Base-by-base conservation (phyloP, 2,888 invertebrate genomes). In the Athripsodes cinereus region DNA sequence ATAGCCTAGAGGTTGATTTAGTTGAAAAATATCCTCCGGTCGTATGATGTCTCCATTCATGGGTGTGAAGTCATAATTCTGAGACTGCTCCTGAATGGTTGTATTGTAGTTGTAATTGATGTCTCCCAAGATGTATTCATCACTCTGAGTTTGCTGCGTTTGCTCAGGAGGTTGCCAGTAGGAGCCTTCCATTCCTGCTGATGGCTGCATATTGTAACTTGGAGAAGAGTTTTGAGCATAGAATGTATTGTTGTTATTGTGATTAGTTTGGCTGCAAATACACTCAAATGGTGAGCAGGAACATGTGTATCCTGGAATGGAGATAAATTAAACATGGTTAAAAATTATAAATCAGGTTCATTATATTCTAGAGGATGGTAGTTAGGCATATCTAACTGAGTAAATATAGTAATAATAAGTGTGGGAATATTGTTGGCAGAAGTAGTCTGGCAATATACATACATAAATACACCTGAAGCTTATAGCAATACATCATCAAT, bases 281-380 rank as follows among this genome's bases (percentile, higher is more conserved):
- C 88, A 88, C 67, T 88, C 87, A 72, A 88, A 88, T 0, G 87
- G 88, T 1, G 87, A 85, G 67, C 88, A 87, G 13, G 87, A 84
- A 70, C 88, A 88, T 0, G 83, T 76, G 57, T 82, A 80, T 62
- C 78, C 86, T 86, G 75, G 57, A 71, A 70, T 60, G 53, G 65
- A 66, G n/a, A n/a, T n/a, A n/a, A 26, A 26, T 10, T 6, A 26
- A 10, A 26, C 26, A 26, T 26, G 26, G n/a, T n/a, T n/a, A n/a
- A n/a, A 40, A 5, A 40, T 40, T n/a, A 40, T 26, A 26, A 10
- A 26, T 26, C 26, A 26, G 26, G 5, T 26, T 6, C 26, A 26
- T 26, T n/a, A n/a, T n/a, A n/a, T n/a, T n/a, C n/a, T n/a, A n/a
- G n/a, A n/a, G n/a, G n/a, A n/a, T n/a, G n/a, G n/a, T n/a, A n/a